Conservation (phyloP, 2,113 vertebrate genomes). For the Sciurus niger region DNA sequence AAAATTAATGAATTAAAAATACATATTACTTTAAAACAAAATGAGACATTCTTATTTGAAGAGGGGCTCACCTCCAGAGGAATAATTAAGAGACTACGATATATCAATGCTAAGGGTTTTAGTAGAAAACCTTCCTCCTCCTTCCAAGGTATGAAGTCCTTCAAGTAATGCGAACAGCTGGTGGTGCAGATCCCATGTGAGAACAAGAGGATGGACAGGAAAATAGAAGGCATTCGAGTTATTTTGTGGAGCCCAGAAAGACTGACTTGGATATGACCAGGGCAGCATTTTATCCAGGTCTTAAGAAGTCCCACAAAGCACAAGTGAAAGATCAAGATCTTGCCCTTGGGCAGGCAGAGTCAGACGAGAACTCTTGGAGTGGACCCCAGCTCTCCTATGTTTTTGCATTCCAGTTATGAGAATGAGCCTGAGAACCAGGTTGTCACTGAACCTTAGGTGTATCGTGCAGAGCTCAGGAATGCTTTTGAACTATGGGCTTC, state of each 20-base stretch:
- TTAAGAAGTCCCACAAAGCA: neutral
- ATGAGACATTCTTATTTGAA: constrained; percentile 27
- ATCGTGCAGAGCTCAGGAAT: constrained; percentile 3
- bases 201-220: neutral
- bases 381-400: neutral
- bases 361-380: neutral
- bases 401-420: neutral
- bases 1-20: constrained; percentile 50
- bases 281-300: neutral
- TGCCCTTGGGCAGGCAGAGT: neutral
- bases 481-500: neutral
- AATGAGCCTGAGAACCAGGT: neutral
- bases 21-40: constrained; percentile 23
- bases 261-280: neutral
- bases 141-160: neutral
- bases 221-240: neutral
- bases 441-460: neutral
- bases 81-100: constrained; percentile 10
- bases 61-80: neutral
- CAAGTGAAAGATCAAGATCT: neutral
- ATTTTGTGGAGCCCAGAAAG: constrained; percentile 1
- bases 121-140: neutral
- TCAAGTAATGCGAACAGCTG: neutral
- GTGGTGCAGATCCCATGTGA: neutral
- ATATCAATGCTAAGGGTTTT: constrained; percentile 23